Conservation (phyloP, 2,888 invertebrate species). For the Aphodius granarius region DNA sequence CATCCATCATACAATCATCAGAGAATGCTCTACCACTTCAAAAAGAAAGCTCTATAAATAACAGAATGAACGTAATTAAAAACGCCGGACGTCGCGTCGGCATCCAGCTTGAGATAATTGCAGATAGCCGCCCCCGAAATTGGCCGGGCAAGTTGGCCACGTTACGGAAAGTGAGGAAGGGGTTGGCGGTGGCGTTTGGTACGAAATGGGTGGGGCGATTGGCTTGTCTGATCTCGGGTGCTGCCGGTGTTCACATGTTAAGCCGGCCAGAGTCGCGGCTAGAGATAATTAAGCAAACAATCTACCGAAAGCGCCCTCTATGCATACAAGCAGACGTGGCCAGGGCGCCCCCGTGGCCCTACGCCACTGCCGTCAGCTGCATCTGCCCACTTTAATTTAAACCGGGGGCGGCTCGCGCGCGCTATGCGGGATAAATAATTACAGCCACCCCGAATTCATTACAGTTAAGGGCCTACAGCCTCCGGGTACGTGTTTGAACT, state of each 20-base stretch:
- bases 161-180: not conserved
- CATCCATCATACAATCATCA: not conserved
- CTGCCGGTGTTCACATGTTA: constrained; percentile 35
- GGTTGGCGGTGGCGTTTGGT: not conserved
- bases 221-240: constrained; percentile 32
- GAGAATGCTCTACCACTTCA: not conserved
- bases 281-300: constrained; percentile 42
- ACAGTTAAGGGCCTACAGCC: constrained; percentile 31
- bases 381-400: constrained; percentile 45
- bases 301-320: constrained; percentile 37
- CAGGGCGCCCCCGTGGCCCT: constrained; percentile 27
- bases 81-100: constrained; percentile 36
- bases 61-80: constrained; percentile 40
- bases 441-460: constrained; percentile 42
- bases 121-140: not conserved
- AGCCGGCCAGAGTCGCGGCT: constrained; percentile 36
- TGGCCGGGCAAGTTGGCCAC: not conserved
- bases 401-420: constrained; percentile 25
- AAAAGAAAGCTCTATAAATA: not conserved
- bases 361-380: constrained; percentile 40
- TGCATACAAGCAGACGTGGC: constrained; percentile 31
- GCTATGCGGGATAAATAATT: constrained; percentile 39
- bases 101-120: not conserved
- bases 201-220: constrained; percentile 30
- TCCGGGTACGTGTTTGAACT: not conserved